These are phyloP conservation scores for Paraescarpia echinospica DNA, from an alignment of 1,140 invertebrate genomes.

Conservation along the genomic window DNA sequence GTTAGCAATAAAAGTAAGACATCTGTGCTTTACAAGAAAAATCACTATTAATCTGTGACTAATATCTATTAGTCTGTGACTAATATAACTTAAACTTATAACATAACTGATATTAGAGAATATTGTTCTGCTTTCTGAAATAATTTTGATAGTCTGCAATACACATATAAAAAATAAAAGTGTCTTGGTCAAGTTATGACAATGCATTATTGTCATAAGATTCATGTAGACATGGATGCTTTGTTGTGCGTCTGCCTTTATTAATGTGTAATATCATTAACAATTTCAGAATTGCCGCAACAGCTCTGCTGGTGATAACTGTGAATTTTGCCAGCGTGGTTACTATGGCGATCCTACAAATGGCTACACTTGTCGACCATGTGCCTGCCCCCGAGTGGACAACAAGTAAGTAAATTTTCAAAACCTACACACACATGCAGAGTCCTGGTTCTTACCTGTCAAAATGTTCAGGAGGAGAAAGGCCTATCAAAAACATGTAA, in stretches of 20 bases:
- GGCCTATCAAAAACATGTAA: too few species aligned
- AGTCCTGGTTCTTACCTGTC: too few species aligned
- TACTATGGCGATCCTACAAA: conserved; percentile 88
- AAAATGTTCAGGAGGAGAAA: too few species aligned
- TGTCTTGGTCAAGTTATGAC: too few species aligned
- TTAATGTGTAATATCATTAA: conserved; percentile 1
- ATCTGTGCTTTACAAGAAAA: too few species aligned
- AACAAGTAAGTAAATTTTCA: conserved; percentile 85
- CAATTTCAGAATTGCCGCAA: conserved; percentile 74
- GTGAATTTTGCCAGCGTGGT: conserved; percentile 84
- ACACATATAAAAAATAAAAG: too few species aligned
- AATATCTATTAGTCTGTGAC: neutral
- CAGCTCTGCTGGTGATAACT: conserved; percentile 82
- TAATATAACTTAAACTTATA: neutral
- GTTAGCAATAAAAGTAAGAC: too few species aligned
- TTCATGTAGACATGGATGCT: neutral
- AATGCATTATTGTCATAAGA: neutral
- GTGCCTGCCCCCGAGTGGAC: conserved; percentile 87
- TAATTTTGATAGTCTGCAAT: too few species aligned
- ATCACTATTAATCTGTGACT: too few species aligned
- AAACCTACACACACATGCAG: conserved; percentile 56
- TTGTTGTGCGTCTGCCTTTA: neutral
- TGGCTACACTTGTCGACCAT: conserved; percentile 86
- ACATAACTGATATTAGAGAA: neutral
- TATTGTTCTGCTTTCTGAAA: too few species aligned